A percentile compares a stretch with the other conserved stretches of the same genome.
These are phyloP conservation scores for Pteronura brasiliensis DNA, from an alignment of 2,113 vertebrate genomes.

Conservation along the genomic window DNA sequence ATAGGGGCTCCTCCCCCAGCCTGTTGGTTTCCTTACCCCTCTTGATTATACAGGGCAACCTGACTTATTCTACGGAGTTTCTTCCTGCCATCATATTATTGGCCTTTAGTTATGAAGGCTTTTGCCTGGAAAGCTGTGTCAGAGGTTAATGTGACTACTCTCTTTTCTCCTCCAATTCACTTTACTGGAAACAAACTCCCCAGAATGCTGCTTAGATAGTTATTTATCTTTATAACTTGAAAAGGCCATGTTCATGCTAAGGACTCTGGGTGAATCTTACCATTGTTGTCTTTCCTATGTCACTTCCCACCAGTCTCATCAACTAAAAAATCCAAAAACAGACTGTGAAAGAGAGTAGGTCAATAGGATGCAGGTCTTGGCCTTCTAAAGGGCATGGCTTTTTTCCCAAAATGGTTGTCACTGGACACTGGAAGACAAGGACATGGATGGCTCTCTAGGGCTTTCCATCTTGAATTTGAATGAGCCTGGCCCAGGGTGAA, in stretches of 20 bases:
- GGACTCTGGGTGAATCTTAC: conserved; percentile 9
- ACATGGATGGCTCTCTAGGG: conserved; percentile 48
- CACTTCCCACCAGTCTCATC: conserved; percentile 17
- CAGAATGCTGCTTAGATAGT: conserved; percentile 20
- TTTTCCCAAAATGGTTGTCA: conserved; percentile 29
- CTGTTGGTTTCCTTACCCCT: conserved; percentile 2
- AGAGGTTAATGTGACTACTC: conserved; percentile 63
- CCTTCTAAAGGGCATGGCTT: conserved; percentile 52
- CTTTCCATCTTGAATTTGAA: conserved; percentile 62
- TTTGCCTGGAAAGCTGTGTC: conserved; percentile 39
- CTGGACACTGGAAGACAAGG: conserved; percentile 49
- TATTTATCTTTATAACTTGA: conserved; percentile 58
- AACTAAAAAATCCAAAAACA: conserved; percentile 50
- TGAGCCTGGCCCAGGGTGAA: conserved; percentile 39
- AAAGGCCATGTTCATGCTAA: neutral
- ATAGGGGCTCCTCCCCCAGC: neutral
- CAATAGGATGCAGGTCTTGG: conserved; percentile 29
- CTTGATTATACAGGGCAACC: neutral
- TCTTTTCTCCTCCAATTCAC: conserved; percentile 46
- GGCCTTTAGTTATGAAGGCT: neutral
- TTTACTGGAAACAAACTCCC: conserved; percentile 67
- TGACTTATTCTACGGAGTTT: neutral
- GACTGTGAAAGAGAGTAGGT: conserved; percentile 35
- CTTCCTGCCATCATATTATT: conserved; percentile 16
- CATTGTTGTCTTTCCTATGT: conserved; percentile 61